Evolutionary conservation across 2,113 vertebrate species (phyloP), one percentile per base, ranked within the genome.

Genomic region (Chamaea fasciata): DNA sequence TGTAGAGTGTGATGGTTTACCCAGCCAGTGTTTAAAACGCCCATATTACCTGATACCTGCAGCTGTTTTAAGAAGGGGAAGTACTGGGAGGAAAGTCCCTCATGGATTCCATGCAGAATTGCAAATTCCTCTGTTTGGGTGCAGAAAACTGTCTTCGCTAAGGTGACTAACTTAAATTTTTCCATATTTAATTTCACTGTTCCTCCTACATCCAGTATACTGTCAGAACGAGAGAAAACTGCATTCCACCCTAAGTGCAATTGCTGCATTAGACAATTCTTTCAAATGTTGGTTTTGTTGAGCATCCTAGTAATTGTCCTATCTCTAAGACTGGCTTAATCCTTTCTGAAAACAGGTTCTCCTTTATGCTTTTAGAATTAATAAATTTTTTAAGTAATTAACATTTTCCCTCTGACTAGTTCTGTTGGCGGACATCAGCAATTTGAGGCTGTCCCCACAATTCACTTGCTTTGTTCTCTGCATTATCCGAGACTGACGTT

Each of bases 41-140:
- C n/a, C n/a, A n/a, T n/a, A n/a, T n/a, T n/a, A n/a, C n/a, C n/a
- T n/a, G n/a, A n/a, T n/a, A n/a, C n/a, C n/a, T n/a, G n/a, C n/a
- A n/a, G n/a, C n/a, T n/a, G n/a, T n/a, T n/a, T n/a, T 14, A 44
- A 31, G 7, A 27, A 11, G 3, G 6, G 28, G 39, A 37, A 80
- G 18, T 6, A 11, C 7, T 26, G 28, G 19, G 4, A 59, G 22
- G 6, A 7, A 77, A 77, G 14, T 16, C 22, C 46, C 31, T 39
- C n/a, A 11, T 2, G 6, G 44, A 76, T 42, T 84, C 62, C 9
- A 56, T 4, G 9, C 0, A 0, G 24, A 60, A 52, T 11, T 44
- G 14, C 22, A 59, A 74, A 31, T n/a, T 13, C 6, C 15, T 73
- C 20, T 52, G 2, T 44, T 44, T 31, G 12, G 5, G 3, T 50